phyloP scores from a whole-genome alignment of 2,113 vertebrate species.

The Phyllostomus hastatus region DNA sequence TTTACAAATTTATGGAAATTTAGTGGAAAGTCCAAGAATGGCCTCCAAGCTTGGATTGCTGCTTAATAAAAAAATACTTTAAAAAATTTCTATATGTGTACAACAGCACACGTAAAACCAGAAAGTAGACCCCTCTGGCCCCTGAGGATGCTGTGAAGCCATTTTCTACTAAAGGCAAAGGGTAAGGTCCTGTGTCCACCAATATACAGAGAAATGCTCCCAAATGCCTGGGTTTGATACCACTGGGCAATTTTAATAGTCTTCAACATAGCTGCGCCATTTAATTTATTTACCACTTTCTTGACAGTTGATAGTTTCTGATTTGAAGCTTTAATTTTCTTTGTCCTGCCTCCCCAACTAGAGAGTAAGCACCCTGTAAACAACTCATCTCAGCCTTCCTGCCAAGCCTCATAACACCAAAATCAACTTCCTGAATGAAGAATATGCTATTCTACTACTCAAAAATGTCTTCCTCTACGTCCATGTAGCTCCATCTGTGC shows the following conservation, averaged over 20 bases:
- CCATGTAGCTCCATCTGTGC: background rate
- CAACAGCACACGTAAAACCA: background rate
- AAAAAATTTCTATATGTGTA: background rate
- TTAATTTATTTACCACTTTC: background rate
- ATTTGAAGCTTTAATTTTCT: background rate
- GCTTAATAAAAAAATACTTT: background rate
- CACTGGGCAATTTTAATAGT: background rate
- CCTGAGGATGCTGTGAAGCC: background rate
- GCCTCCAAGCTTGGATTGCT: background rate
- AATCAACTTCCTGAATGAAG: background rate
- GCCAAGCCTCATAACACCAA: background rate
- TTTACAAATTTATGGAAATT: background rate
- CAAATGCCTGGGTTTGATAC: background rate
- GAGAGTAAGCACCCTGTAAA: background rate
- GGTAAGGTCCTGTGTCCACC: background rate
- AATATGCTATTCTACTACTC: background rate
- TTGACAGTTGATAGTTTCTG: background rate
- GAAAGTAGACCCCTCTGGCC: background rate
- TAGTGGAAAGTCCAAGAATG: slow-evolving; percentile 22
- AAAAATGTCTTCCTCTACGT: background rate
- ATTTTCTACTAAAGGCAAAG: background rate
- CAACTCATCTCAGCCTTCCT: background rate
- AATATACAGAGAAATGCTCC: background rate
- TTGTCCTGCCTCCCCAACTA: background rate
- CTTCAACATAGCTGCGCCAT: background rate